phyloP scores from a whole-genome alignment of 2,888 invertebrate genomes.

The Lasioglossum oenotherae region DNA sequence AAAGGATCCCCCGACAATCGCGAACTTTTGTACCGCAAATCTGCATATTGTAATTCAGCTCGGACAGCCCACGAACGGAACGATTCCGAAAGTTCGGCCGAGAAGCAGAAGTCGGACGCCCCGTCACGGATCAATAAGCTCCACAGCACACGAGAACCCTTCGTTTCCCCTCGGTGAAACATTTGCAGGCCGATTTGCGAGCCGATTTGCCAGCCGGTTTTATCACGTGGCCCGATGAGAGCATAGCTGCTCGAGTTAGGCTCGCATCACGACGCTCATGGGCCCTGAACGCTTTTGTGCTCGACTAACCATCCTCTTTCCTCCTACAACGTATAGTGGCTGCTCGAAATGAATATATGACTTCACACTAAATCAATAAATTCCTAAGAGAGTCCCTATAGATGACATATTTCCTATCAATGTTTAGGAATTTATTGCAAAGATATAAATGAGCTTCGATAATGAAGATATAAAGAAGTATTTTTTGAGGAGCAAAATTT shows the following conservation, averaged over 20 bases:
- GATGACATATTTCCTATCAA: too few relatives aligned
- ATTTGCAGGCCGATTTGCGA: slow-evolving; percentile 11
- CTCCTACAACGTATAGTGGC: neutral
- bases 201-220: slow-evolving; percentile 4
- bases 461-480: too few relatives aligned
- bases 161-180: slow-evolving; percentile 28
- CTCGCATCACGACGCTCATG: neutral
- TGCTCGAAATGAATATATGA: neutral
- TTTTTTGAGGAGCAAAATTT: too few relatives aligned
- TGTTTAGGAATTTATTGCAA: neutral
- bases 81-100: slow-evolving; percentile 36
- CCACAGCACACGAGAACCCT: slow-evolving; percentile 21
- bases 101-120: slow-evolving; percentile 44
- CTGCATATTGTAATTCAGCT: slow-evolving; percentile 39
- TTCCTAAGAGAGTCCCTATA: neutral
- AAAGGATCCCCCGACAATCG: slow-evolving; percentile 14
- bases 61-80: slow-evolving; percentile 7
- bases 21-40: slow-evolving; percentile 34
- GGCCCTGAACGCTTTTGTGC: neutral
- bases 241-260: neutral
- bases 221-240: neutral
- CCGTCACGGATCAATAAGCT: slow-evolving; percentile 58
- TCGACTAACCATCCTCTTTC: neutral
- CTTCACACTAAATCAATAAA: neutral
- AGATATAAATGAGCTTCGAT: neutral